Percentiles rank a stretch among this genome's conserved stretches.
Evolutionary conservation across 2,797 vertebrate species (phyloP).

Genomic region (Eulemur coronatus): DNA sequence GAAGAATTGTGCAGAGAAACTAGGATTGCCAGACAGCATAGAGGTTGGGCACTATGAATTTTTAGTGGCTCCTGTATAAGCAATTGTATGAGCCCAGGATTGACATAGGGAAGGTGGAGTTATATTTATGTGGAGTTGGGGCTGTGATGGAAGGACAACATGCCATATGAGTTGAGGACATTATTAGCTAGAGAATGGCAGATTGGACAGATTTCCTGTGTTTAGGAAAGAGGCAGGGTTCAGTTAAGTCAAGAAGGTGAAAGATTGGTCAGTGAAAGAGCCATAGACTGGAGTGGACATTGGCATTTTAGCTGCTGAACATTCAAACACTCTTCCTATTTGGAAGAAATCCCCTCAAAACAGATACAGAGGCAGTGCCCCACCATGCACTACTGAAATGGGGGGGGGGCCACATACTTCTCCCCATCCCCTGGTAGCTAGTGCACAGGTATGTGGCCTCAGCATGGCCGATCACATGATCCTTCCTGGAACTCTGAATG

Average conservation of each 20-base stretch:
- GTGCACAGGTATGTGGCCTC: background rate
- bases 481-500: background rate
- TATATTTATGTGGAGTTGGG: background rate
- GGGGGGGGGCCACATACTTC: background rate
- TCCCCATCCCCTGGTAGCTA: background rate
- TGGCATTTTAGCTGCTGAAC: background rate
- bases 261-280: background rate
- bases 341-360: background rate
- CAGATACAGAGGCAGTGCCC: background rate
- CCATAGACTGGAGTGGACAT: background rate
- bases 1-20: background rate
- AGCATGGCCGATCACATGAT: background rate
- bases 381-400: background rate
- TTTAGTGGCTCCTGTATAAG: background rate
- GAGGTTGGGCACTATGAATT: background rate
- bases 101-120: background rate
- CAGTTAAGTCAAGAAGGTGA: background rate
- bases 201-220: background rate
- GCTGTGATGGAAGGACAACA: background rate
- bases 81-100: background rate
- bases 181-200: background rate
- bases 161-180: background rate
- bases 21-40: background rate
- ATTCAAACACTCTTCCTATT: background rate
- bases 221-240: background rate